These are phyloP conservation scores for Hylyphantes graminicola DNA, from an alignment of 1,140 invertebrate species.

Conservation along the genomic window DNA sequence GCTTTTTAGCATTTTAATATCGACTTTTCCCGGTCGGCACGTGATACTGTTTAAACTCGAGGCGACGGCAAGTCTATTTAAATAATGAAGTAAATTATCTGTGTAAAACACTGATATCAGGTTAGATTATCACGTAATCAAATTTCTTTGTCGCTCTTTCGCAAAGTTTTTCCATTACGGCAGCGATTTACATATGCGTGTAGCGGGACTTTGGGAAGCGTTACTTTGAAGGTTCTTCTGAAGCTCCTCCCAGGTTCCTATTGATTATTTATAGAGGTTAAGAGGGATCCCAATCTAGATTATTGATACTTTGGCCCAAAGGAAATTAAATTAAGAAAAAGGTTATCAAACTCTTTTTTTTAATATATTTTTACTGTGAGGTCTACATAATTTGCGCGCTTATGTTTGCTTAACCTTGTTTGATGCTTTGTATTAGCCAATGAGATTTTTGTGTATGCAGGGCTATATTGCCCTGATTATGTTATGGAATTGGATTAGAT, in stretches of 20 bases:
- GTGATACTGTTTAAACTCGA: slow-evolving; percentile 41
- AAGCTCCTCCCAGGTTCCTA: slow-evolving; percentile 11
- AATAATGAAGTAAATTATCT: slow-evolving; percentile 62
- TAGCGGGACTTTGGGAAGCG: slow-evolving; percentile 31
- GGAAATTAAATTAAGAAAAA: slow-evolving; percentile 53
- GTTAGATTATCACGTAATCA: slow-evolving; percentile 60
- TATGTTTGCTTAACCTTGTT: no score
- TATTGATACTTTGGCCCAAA: slow-evolving; percentile 47
- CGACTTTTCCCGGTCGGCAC: slow-evolving; percentile 13
- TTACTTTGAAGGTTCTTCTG: slow-evolving; percentile 28
- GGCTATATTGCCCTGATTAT: no score
- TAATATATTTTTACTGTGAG: no score
- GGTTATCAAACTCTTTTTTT: slow-evolving; percentile 45
- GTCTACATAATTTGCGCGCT: no score
- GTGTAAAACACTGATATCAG: slow-evolving; percentile 60
- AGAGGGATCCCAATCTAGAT: slow-evolving; percentile 44
- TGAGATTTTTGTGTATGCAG: no score
- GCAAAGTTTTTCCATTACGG: slow-evolving; percentile 56
- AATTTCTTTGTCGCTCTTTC: slow-evolving; percentile 57
- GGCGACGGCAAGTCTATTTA: slow-evolving; percentile 52
- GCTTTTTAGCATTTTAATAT: slow-evolving; percentile 37
- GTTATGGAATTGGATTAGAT: no score
- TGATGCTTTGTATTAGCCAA: no score
- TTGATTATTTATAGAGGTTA: slow-evolving; percentile 54
- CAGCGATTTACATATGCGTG: slow-evolving; percentile 56